Evolutionary conservation across 2,113 vertebrate genomes (phyloP).

Genomic region (Epinephelus cyanopodus): DNA sequence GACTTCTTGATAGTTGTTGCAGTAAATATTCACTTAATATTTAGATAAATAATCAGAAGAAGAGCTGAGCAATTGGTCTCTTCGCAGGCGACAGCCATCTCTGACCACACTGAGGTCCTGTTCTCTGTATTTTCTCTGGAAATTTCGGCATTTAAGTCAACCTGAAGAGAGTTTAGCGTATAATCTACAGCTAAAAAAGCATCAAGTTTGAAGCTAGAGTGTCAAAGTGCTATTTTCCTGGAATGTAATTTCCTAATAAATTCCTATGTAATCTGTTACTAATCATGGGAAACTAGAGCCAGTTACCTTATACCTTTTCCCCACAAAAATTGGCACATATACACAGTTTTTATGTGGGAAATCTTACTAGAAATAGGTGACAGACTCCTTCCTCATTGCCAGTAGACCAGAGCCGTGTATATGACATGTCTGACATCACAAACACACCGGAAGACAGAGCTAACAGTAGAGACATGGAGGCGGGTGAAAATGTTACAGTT

Average conservation of each 20-base stretch:
- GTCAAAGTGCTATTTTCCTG: accelerated
- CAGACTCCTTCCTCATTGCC: too few relatives aligned
- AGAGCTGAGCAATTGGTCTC: background rate
- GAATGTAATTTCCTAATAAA: background rate
- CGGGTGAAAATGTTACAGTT: too few relatives aligned
- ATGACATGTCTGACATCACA: too few relatives aligned
- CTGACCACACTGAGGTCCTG: background rate
- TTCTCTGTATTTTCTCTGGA: background rate
- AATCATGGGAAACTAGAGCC: background rate
- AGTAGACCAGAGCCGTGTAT: too few relatives aligned
- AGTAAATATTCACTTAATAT: background rate
- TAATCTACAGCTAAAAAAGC: background rate
- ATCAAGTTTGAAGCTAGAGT: background rate
- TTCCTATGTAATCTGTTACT: background rate
- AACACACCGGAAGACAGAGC: too few relatives aligned
- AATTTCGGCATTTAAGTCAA: background rate
- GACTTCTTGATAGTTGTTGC: background rate
- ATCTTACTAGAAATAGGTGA: too few relatives aligned
- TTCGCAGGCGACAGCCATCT: background rate
- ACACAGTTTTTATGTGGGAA: too few relatives aligned
- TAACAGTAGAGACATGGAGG: too few relatives aligned
- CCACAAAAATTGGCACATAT: too few relatives aligned
- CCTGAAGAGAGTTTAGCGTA: background rate
- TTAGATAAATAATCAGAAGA: background rate
- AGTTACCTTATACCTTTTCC: background rate